Percentiles rank a stretch among this genome's conserved stretches.
These are phyloP conservation scores for Paragorgia papillata DNA, from an alignment of 92 coral and sea anemone species.

Conservation along the genomic window DNA sequence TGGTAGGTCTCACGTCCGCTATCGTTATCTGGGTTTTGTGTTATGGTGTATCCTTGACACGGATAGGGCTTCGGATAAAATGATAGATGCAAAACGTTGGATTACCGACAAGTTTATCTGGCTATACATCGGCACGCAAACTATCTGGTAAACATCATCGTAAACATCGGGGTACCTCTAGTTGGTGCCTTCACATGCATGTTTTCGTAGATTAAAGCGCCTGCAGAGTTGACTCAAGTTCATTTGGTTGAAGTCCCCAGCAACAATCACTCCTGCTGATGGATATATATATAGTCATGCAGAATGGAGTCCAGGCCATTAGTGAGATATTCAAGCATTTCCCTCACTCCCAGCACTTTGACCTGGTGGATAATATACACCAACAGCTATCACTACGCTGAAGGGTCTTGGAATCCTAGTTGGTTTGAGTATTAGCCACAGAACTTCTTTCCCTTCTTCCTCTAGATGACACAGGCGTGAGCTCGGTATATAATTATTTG, in stretches of 20 bases:
- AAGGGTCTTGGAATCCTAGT: conserved; percentile 39
- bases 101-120: too few species aligned
- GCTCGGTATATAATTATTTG: neutral
- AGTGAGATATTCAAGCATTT: conserved; percentile 26
- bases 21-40: too few species aligned
- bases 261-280: conserved; percentile 22
- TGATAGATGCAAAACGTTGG: too few species aligned
- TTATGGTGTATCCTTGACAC: too few species aligned
- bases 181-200: conserved; percentile 45
- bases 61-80: too few species aligned
- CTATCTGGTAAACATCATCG: too few species aligned
- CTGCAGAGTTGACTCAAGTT: neutral
- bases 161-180: neutral
- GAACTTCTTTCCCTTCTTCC: conserved; percentile 35
- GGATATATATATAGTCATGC: neutral
- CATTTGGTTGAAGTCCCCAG: too few species aligned
- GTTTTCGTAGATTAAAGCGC: conserved; percentile 10
- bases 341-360: conserved; percentile 25
- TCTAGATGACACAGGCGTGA: neutral
- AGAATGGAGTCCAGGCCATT: conserved; percentile 9
- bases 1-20: too few species aligned
- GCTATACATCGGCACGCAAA: too few species aligned
- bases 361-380: too few species aligned
- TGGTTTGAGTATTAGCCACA: conserved; percentile 40
- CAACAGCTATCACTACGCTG: too few species aligned